Conservation (phyloP, 2,113 vertebrate species). For the Riparia riparia region DNA sequence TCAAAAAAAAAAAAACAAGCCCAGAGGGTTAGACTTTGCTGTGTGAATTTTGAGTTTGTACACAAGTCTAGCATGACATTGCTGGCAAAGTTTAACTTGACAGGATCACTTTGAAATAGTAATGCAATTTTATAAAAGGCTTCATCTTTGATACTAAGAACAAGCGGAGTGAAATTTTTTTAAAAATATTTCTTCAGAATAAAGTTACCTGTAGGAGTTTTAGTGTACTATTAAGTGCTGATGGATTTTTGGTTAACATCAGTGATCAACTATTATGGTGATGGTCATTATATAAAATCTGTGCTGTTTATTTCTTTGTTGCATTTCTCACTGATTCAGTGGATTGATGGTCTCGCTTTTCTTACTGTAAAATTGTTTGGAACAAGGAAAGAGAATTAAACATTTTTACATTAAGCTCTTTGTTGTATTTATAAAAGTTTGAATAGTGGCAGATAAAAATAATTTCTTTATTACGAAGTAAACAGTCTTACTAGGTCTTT, state of each 20-base stretch:
- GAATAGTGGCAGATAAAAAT: neutral
- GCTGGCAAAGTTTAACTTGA: neutral
- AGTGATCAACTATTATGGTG: neutral
- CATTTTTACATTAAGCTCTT: neutral
- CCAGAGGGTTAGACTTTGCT: neutral
- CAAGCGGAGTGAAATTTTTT: neutral
- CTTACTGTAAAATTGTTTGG: neutral
- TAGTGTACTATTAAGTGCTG: neutral
- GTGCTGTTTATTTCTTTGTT: neutral
- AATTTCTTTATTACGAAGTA: neutral
- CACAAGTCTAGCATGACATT: neutral
- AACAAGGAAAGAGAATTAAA: neutral
- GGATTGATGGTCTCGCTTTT: neutral
- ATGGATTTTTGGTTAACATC: neutral
- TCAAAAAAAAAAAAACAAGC: neutral
- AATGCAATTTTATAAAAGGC: neutral
- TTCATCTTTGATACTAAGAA: neutral
- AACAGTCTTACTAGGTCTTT: neutral
- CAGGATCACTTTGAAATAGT: neutral
- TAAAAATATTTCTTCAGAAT: neutral
- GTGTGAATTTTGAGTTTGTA: neutral
- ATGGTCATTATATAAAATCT: neutral
- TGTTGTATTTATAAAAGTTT: neutral
- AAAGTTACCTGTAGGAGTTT: neutral
- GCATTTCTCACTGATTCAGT: neutral